Conservation (phyloP, 2,113 vertebrate genomes). For the Rhipidura dahli region DNA sequence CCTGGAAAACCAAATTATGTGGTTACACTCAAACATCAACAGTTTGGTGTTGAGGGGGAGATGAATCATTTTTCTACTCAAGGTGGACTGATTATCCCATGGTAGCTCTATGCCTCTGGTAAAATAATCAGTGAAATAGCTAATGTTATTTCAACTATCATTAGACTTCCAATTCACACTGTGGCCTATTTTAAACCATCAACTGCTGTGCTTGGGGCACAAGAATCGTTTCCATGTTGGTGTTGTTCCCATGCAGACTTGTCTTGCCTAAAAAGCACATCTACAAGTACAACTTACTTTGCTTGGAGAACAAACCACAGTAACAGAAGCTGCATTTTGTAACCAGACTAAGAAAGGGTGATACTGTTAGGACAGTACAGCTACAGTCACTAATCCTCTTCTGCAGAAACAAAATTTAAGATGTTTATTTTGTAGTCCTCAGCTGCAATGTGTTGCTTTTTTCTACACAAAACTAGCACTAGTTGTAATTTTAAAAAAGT, state of each 20-base stretch:
- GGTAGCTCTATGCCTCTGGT: not conserved
- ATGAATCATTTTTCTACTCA: not conserved
- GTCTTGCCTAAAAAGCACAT: not conserved
- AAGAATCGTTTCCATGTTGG: not conserved
- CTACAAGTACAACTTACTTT: not conserved
- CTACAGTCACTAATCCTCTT: not conserved
- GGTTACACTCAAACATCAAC: not conserved
- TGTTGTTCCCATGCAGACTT: not conserved
- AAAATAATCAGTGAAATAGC: not conserved
- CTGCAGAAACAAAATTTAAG: not conserved
- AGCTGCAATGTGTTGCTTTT: not conserved
- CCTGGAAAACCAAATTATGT: not conserved
- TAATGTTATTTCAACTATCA: not conserved
- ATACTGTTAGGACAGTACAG: not conserved
- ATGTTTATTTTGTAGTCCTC: not conserved
- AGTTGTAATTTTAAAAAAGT: not conserved
- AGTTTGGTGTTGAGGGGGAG: not conserved
- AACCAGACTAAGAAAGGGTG: not conserved
- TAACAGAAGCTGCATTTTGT: not conserved
- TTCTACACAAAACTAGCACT: not conserved
- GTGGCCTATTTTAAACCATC: not conserved
- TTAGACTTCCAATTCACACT: not conserved
- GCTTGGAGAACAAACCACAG: not conserved
- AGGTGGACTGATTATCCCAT: not conserved
- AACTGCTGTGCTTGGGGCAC: not conserved